These are phyloP conservation scores for Propithecus coquereli DNA, from an alignment of 2,113 vertebrate species.

Conservation along the genomic window DNA sequence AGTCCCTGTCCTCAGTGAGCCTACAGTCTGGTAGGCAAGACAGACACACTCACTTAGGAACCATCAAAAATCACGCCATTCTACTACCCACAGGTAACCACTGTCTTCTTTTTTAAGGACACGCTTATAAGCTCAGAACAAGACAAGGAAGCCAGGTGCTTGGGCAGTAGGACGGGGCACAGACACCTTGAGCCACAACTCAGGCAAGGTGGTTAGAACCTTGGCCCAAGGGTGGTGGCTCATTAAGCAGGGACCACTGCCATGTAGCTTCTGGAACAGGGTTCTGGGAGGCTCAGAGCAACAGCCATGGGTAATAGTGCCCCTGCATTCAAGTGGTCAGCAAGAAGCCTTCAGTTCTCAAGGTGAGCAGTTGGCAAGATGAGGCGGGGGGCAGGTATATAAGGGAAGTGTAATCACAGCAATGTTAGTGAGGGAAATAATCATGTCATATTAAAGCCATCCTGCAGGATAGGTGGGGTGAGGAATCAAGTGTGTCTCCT, in stretches of 20 bases:
- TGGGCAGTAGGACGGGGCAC: background rate
- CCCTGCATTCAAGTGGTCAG: background rate
- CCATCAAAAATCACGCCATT: background rate
- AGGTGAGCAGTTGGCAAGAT: background rate
- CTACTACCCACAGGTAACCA: background rate
- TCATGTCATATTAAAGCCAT: background rate
- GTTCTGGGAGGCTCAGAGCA: background rate
- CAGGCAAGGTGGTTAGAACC: background rate
- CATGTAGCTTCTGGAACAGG: background rate
- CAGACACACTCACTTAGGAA: background rate
- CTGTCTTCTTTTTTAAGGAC: background rate
- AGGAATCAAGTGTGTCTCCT: background rate
- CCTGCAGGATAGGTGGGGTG: background rate
- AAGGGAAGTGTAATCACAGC: background rate
- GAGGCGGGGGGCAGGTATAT: background rate
- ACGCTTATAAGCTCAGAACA: background rate
- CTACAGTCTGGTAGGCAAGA: background rate
- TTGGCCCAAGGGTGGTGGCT: background rate
- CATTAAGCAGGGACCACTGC: background rate
- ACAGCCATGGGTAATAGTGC: background rate
- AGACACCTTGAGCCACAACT: background rate
- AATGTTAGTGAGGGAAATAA: background rate
- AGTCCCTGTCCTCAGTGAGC: background rate
- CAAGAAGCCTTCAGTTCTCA: background rate
- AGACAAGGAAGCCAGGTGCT: background rate